phyloP scores from a whole-genome alignment of 2,113 vertebrate genomes.

The Salvelinus namaycush region DNA sequence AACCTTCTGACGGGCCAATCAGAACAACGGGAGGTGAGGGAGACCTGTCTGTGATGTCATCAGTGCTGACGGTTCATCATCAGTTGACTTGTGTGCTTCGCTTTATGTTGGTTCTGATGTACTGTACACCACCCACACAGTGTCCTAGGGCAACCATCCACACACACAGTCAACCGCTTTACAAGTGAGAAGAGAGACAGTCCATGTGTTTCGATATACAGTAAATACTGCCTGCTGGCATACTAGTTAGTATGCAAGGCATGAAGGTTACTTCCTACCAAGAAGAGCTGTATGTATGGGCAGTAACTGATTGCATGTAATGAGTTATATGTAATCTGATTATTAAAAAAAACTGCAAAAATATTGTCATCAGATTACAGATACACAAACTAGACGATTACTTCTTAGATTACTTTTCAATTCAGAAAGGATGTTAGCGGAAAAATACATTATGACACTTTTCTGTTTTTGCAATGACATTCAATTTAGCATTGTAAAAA shows the following conservation, averaged over 20 bases:
- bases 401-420: too few species aligned
- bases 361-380: too few species aligned
- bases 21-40: neutral
- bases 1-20: conserved; percentile 15
- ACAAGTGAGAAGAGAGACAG: neutral
- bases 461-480: too few species aligned
- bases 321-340: neutral
- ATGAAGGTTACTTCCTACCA: neutral
- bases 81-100: neutral
- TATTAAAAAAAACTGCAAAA: neutral
- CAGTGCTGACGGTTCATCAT: conserved; percentile 24
- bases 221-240: neutral
- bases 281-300: neutral
- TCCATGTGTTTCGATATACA: neutral
- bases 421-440: too few species aligned
- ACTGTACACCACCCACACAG: neutral
- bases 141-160: neutral
- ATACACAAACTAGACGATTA: too few species aligned
- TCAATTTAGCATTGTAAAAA: too few species aligned
- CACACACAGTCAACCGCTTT: neutral
- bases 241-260: neutral
- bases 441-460: too few species aligned
- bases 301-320: too few species aligned
- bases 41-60: conserved; percentile 23
- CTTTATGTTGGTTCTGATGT: neutral